These are phyloP conservation scores for Hucho hucho DNA, from an alignment of 2,113 vertebrate species.

Conservation along the genomic window DNA sequence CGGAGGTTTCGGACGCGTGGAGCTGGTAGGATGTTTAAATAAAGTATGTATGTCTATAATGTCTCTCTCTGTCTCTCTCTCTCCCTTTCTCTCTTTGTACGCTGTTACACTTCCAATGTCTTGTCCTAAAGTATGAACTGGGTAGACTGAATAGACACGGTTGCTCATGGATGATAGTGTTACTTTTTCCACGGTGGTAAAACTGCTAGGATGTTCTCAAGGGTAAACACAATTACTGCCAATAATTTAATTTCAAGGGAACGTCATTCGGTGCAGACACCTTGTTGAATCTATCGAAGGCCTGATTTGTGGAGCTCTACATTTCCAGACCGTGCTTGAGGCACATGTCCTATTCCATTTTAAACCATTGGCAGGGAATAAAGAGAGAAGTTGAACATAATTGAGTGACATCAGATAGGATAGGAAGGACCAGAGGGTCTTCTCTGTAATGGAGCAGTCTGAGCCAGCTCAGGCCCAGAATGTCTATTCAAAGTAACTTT, in stretches of 20 bases:
- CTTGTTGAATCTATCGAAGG: no score
- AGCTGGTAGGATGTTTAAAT: constrained; percentile 65
- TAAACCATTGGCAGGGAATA: neutral
- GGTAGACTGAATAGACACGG: neutral
- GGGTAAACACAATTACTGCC: no score
- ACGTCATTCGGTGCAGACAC: no score
- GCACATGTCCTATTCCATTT: neutral
- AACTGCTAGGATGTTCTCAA: no score
- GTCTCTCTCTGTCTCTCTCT: neutral
- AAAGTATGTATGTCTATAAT: neutral
- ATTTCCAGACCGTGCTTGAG: neutral
- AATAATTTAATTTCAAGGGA: no score
- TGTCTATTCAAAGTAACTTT: constrained; percentile 61
- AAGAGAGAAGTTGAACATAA: neutral
- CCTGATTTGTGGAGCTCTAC: neutral
- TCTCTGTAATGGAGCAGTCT: neutral
- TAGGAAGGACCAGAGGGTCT: neutral
- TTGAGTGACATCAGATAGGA: neutral
- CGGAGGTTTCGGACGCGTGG: constrained; percentile 82
- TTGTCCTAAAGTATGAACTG: no score
- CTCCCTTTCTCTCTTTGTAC: neutral
- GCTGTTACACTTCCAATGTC: neutral
- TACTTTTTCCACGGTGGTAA: no score
- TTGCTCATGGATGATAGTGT: neutral
- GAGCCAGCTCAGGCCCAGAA: constrained; percentile 15